Evolutionary conservation across 2,888 invertebrate genomes (phyloP), one percentile per base, ranked within the genome.

Genomic region (Helicoverpa assulta): DNA sequence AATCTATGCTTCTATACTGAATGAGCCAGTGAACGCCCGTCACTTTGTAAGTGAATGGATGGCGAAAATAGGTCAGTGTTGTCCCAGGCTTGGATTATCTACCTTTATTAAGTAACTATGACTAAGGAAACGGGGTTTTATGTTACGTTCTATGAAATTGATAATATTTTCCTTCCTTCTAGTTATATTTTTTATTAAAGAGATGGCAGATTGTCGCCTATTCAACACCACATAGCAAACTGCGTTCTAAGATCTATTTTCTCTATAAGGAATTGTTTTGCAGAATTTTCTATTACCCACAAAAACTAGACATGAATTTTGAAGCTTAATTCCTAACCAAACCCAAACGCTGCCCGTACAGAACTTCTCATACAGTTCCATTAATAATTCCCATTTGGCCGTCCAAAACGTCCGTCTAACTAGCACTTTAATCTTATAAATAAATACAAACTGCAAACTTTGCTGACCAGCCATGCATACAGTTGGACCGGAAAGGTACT

Each of bases 61-160:
- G 16, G 40, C 5, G 72, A 64, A 74, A 54, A 77, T 77, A 37
- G 74, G 74, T 77, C 65, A 71, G 56, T 65, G 77, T 52, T 54
- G 37, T 33, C 37, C 56, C 29, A 21, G 51, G 60, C 55, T 29
- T 21, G 19, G 54, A 21, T 52, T 10, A n/a, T 14, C n/a, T 19
- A 19, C 14, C 47, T 16, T 47, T 47, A 16, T n/a, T 47, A 47
- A 47, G 47, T 16, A 47, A n/a, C 5, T 47, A 16, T n/a, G 47
- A 16, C 6, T 47, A 6, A 47, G 47, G 47, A 47, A 47, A 47
- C n/a, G n/a, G n/a, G 16, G 47, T n/a, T 47, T 47, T 47, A 47
- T 6, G 47, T 47, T 47, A 47, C 47, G 6, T 47, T 47, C 47
- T 47, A n/a, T 47, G n/a, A 47, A 47, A 47, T 47, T 47, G 5